Percentiles rank a stretch among this genome's conserved stretches.
These are phyloP conservation scores for Pachydiplax longipennis DNA, from an alignment of 2,888 invertebrate species.

Conservation along the genomic window DNA sequence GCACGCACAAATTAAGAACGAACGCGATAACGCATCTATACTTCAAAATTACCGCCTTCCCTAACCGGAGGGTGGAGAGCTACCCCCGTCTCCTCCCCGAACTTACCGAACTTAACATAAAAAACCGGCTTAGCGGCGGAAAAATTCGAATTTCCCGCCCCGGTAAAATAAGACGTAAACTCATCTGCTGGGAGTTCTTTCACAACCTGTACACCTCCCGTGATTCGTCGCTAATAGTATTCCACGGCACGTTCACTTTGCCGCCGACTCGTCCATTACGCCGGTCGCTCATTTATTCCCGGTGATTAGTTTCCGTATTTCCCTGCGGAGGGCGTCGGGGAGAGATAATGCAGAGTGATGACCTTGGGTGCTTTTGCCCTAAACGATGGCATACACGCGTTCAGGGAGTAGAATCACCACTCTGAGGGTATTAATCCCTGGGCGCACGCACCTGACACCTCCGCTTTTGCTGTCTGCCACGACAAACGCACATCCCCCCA, in stretches of 20 bases:
- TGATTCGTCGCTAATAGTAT: neutral
- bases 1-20: constrained; percentile 15
- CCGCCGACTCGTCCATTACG: neutral
- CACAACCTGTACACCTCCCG: neutral
- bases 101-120: neutral
- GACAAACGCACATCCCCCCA: neutral
- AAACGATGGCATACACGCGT: constrained; percentile 21
- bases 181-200: neutral
- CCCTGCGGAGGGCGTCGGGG: neutral
- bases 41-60: constrained; percentile 6
- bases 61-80: neutral
- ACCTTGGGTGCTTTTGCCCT: constrained; percentile 15
- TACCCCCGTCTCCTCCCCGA: neutral
- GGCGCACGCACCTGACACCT: constrained; percentile 39
- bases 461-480: constrained; percentile 10
- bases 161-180: no score
- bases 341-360: constrained; percentile 37
- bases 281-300: constrained; percentile 18
- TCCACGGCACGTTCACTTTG: neutral
- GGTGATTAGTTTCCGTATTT: constrained; percentile 33
- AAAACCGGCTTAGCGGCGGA: neutral
- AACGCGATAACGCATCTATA: neutral
- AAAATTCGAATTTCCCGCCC: neutral
- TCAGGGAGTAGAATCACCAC: neutral
- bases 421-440: constrained; percentile 18